Conservation (phyloP, 23 tunicate genomes). For the Trididemnum clinides region DNA sequence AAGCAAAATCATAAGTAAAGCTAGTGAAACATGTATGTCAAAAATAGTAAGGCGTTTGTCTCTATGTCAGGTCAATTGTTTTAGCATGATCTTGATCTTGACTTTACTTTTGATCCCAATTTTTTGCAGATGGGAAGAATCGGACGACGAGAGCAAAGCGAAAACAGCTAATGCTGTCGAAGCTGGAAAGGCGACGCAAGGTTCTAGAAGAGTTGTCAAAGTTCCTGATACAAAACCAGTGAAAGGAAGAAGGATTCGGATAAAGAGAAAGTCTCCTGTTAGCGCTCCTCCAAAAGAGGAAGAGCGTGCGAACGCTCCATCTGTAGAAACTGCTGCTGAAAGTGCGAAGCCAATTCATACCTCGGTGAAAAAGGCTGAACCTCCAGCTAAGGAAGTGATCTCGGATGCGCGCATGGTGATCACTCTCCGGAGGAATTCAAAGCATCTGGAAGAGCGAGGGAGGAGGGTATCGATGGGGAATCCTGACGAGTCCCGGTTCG, state of each 20-base stretch:
- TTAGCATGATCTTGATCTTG: too few species aligned
- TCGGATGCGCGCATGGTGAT: constrained; percentile 65
- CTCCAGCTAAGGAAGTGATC: constrained; percentile 20
- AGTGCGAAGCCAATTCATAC: constrained; percentile 6
- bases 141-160: constrained; percentile 30
- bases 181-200: background rate
- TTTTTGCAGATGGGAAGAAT: constrained; percentile 64
- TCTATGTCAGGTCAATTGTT: too few species aligned
- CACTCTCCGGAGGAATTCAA: constrained; percentile 53
- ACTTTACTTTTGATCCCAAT: too few species aligned
- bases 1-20: too few species aligned
- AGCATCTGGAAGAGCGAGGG: constrained; percentile 25
- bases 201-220: background rate
- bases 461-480: constrained; percentile 49
- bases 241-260: constrained; percentile 55
- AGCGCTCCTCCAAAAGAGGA: background rate
- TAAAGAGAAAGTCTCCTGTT: constrained; percentile 47
- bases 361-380: constrained; percentile 1
- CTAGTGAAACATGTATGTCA: too few species aligned
- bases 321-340: background rate
- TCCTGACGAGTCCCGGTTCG: constrained; percentile 11
- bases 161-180: background rate
- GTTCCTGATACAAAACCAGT: background rate
- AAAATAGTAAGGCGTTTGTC: too few species aligned
- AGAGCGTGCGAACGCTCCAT: background rate